Evolutionary conservation across 2,888 invertebrate species (phyloP).

Genomic region (Pseudococcus viburni): DNA sequence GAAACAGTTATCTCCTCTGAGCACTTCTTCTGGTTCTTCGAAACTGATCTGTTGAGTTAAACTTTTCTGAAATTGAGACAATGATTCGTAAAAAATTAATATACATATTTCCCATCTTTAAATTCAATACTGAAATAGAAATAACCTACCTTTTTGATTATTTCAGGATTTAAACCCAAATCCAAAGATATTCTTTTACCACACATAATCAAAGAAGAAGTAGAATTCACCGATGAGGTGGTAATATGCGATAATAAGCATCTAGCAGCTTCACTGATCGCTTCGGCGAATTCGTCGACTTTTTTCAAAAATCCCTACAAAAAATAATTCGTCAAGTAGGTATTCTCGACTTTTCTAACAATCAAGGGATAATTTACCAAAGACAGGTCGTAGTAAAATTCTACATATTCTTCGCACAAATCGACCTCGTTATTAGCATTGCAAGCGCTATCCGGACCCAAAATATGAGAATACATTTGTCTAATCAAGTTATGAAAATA

Average conservation of each 20-base stretch:
- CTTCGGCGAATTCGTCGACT: constrained; percentile 59
- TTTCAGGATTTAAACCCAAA: constrained; percentile 57
- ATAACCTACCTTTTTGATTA: constrained; percentile 50
- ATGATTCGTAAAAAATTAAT: background rate
- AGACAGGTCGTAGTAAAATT: constrained; percentile 58
- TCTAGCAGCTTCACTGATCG: constrained; percentile 59
- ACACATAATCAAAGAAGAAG: constrained; percentile 61
- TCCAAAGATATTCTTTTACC: constrained; percentile 63
- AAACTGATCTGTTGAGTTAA: constrained; percentile 46
- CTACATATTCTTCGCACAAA: constrained; percentile 67
- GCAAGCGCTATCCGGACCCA: constrained; percentile 82
- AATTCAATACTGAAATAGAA: background rate
- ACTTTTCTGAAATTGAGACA: background rate
- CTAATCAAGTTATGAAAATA: constrained; percentile 82
- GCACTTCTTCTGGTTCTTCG: constrained; percentile 68
- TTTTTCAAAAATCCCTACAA: constrained; percentile 53
- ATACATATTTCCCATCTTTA: background rate
- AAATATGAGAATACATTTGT: constrained; percentile 84
- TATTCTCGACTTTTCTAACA: background rate
- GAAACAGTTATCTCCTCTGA: constrained; percentile 74
- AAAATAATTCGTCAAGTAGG: background rate
- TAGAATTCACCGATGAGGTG: constrained; percentile 53
- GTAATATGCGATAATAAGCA: constrained; percentile 55
- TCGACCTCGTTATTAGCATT: constrained; percentile 78
- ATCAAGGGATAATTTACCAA: background rate